phyloP scores from a whole-genome alignment of 2,113 vertebrate genomes.

The Oreochromis tanganicae region DNA sequence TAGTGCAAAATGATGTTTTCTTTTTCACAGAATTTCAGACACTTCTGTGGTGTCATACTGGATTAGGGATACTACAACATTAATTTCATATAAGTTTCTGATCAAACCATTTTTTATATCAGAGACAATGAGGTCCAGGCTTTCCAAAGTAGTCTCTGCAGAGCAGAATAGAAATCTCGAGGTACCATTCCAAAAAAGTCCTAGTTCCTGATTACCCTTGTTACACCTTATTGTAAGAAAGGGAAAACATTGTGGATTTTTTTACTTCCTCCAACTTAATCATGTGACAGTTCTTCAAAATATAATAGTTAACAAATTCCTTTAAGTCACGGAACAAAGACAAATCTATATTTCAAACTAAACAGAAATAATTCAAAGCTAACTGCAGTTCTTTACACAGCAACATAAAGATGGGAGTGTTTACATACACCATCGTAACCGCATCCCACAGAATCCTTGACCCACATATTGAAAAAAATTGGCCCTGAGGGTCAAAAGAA shows the following conservation, averaged over 20 bases:
- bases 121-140: not conserved
- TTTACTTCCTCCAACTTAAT: not conserved
- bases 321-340: not conserved
- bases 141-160: not conserved
- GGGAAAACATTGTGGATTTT: not conserved
- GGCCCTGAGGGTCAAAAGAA: constrained; percentile 6
- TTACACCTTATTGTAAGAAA: not conserved
- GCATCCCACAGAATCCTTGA: constrained; percentile 29
- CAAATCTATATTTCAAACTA: not conserved
- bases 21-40: not conserved
- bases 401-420: not conserved
- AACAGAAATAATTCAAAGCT: not conserved
- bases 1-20: not conserved
- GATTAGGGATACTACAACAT: not conserved
- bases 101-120: not conserved
- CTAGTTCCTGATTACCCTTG: not conserved
- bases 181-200: not conserved
- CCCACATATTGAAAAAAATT: constrained; percentile 26
- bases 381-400: not conserved
- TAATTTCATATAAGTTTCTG: not conserved
- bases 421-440: not conserved
- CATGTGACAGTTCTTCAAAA: not conserved
- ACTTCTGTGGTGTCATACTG: not conserved
- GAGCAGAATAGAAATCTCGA: not conserved
- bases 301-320: not conserved